A percentile compares a stretch with the other conserved stretches of the same genome.
phyloP scores from a whole-genome alignment of 2,113 vertebrate genomes.

The Lonchura striata region DNA sequence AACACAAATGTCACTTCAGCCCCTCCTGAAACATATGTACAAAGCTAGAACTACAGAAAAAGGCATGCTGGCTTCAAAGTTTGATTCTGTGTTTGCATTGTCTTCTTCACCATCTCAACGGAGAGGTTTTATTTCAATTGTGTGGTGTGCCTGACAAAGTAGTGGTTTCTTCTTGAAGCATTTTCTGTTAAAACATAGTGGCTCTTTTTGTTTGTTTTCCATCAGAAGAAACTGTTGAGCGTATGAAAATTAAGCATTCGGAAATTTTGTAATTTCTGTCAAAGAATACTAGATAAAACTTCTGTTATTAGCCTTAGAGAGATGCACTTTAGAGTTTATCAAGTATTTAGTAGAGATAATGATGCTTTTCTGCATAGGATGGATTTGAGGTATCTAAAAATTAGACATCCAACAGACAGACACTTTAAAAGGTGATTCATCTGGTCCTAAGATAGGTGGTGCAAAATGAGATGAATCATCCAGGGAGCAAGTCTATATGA shows the following conservation, averaged over 20 bases:
- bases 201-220: background rate
- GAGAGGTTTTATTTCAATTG: background rate
- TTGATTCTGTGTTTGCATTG: background rate
- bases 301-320: background rate
- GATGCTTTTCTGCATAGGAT: background rate
- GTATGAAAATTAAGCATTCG: background rate
- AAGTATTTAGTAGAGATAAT: background rate
- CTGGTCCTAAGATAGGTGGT: conserved; percentile 8
- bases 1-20: background rate
- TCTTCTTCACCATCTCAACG: background rate
- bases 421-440: conserved; percentile 36
- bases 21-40: background rate
- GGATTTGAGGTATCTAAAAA: background rate
- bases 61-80: background rate
- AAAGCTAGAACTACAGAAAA: background rate
- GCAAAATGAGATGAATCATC: background rate
- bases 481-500: background rate
- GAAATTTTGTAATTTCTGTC: background rate
- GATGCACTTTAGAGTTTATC: background rate
- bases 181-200: background rate
- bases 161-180: background rate
- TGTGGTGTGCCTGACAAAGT: background rate
- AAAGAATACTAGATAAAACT: background rate
- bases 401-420: background rate
- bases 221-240: background rate